Evolutionary conservation across 2,113 vertebrate genomes (phyloP).

Genomic region (Tapirus terrestris): DNA sequence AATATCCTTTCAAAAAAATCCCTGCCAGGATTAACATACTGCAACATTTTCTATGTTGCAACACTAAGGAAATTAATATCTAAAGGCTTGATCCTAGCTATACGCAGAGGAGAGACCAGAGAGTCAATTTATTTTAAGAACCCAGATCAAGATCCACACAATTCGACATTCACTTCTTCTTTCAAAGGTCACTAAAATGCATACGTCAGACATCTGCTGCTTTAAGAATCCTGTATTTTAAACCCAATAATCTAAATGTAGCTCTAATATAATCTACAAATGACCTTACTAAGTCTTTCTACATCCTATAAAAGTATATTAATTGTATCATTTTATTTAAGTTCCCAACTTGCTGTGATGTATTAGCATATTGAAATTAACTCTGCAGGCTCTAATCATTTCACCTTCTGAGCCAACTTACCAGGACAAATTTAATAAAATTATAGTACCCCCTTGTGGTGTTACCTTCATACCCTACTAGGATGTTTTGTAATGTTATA

Average conservation of each 20-base stretch:
- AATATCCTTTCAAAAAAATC: slow-evolving; percentile 42
- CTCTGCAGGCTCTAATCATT: slow-evolving; percentile 86
- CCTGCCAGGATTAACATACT: slow-evolving; percentile 37
- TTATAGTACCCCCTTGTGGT: slow-evolving; percentile 86
- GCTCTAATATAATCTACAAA: slow-evolving; percentile 78
- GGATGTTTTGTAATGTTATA: slow-evolving; percentile 77
- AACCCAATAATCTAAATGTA: slow-evolving; percentile 70
- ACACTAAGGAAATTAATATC: slow-evolving; percentile 37
- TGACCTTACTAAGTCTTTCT: slow-evolving; percentile 85
- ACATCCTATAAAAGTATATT: slow-evolving; percentile 84
- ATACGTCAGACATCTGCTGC: slow-evolving; percentile 56
- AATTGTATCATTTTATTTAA: slow-evolving; percentile 86
- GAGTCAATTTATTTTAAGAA: slow-evolving; percentile 63
- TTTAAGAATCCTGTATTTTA: slow-evolving; percentile 76
- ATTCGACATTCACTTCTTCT: slow-evolving; percentile 48
- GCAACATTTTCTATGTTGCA: slow-evolving; percentile 34
- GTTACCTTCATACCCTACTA: slow-evolving; percentile 85
- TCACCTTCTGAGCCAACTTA: slow-evolving; percentile 85
- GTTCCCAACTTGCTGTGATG: slow-evolving; percentile 84
- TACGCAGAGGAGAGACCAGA: slow-evolving; percentile 16
- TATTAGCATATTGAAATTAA: slow-evolving; percentile 90
- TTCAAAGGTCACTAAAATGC: slow-evolving; percentile 77
- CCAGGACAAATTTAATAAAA: slow-evolving; percentile 87
- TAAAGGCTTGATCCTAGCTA: background rate
- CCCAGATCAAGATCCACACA: slow-evolving; percentile 36